Evolutionary conservation across 2,113 vertebrate genomes (phyloP), one percentile per base, ranked within the genome.

Genomic region (Platichthys flesus): DNA sequence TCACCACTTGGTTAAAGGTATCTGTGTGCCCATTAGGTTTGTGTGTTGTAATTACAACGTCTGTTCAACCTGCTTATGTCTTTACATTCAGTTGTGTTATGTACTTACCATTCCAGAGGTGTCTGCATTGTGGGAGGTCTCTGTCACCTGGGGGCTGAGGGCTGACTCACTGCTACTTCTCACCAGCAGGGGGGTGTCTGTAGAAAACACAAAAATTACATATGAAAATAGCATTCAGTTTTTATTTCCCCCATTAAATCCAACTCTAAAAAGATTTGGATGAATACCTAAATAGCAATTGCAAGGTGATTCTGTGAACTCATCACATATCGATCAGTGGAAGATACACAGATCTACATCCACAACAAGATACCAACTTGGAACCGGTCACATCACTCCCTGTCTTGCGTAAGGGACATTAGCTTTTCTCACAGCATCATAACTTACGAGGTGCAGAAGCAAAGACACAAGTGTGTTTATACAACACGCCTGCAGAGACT

Each of bases 161-260:
- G 92, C 93, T 20, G 97, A 96, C 83, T 99, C 97, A 70, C 98
- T 99, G 94, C 97, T 99, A 87, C 98, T 96, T 85, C 98, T 95
- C 59, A 99, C 98, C 82, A 98, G 85, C 70, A 99, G 94, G 0
- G 97, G 98, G 5, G 97, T 99, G 79, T 95, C 98, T 99, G 78
- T 12, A 73, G 68, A 86, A 77, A 35, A 47, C 20, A 71, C 56
- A 49, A 14, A 40, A 16, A 9, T 37, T 2, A 65, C 26, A 31
- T 16, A 8, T 52, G 20, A 49, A 59, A 31, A 14, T 5, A 40
- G 4, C 10, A 23, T 63, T 57, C 37, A 63, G 20, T 3, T 54
- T n/a, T 54, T 21, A 2, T 3, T 54, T n/a, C 21, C 21, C 9
- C 7, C 20, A 47, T 5, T 16, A 47, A 47, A 16, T 15, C 45